Conservation (phyloP, 2,888 invertebrate species). For the Leptopterna dolabrata region DNA sequence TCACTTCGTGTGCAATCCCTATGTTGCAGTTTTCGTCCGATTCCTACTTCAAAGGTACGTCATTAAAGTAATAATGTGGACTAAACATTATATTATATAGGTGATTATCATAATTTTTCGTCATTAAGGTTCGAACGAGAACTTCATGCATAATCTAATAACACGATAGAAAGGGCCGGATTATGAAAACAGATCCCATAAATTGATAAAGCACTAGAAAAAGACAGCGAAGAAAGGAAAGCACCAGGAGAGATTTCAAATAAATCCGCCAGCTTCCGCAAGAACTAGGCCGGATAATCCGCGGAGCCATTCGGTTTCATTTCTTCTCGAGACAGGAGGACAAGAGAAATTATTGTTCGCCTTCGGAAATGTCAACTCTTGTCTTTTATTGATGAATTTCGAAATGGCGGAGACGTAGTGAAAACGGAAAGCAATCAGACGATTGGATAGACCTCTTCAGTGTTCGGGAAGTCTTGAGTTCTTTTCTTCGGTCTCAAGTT, state of each 20-base stretch:
- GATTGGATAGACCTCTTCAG: background rate
- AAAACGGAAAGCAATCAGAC: background rate
- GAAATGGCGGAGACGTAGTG: background rate
- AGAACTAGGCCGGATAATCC: background rate
- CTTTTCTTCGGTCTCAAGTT: background rate
- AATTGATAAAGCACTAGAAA: background rate
- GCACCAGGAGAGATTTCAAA: background rate
- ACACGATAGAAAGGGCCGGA: background rate
- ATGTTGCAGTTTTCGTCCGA: no score
- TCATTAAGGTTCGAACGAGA: no score
- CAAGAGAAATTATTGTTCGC: background rate
- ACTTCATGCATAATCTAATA: no score
- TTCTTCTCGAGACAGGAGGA: background rate
- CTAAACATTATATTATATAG: no score
- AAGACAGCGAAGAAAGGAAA: background rate
- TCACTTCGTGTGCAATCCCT: no score
- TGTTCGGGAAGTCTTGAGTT: background rate
- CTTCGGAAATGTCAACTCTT: background rate
- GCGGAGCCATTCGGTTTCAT: background rate
- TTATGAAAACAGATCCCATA: background rate
- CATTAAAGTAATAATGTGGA: no score
- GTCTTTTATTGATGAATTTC: slow-evolving; percentile 7
- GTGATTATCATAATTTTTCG: no score
- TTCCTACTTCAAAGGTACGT: no score
- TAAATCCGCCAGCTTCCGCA: background rate